phyloP scores from a whole-genome alignment of 2,888 invertebrate genomes.

The Oscheius onirici region DNA sequence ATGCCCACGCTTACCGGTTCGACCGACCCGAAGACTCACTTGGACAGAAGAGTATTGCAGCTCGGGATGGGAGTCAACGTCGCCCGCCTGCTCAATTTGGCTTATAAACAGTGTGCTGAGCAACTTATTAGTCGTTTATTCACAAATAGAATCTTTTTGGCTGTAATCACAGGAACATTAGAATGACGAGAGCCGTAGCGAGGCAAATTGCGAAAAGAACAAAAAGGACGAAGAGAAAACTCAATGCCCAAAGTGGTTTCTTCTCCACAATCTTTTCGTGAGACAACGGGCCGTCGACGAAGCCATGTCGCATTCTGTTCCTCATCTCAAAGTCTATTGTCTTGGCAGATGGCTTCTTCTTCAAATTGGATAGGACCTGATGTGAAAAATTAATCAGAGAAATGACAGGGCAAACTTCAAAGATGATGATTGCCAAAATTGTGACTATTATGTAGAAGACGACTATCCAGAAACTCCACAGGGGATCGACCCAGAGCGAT shows the following conservation, averaged over 20 bases:
- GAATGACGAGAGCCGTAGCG: slow-evolving; percentile 4
- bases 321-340: slow-evolving; percentile 24
- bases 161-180: slow-evolving; percentile 23
- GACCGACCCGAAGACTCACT: too few species aligned
- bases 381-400: background rate
- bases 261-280: slow-evolving; percentile 7
- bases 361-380: slow-evolving; percentile 16
- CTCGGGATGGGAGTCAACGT: too few species aligned
- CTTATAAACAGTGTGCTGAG: too few species aligned
- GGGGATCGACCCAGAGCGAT: slow-evolving; percentile 21
- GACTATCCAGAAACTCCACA: slow-evolving; percentile 29
- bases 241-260: slow-evolving; percentile 24
- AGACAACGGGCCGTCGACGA: slow-evolving; percentile 26
- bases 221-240: slow-evolving; percentile 19
- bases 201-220: slow-evolving; percentile 21
- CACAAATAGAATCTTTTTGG: background rate
- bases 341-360: slow-evolving; percentile 14
- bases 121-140: too few species aligned
- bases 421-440: slow-evolving; percentile 25
- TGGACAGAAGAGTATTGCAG: too few species aligned
- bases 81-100: too few species aligned
- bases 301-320: slow-evolving; percentile 13
- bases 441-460: slow-evolving; percentile 28
- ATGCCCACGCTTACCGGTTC: too few species aligned
- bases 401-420: slow-evolving; percentile 18